A percentile compares a stretch with the other conserved stretches of the same genome.
These are phyloP conservation scores for Coleophora deauratella DNA, from an alignment of 2,888 invertebrate genomes.

Conservation along the genomic window DNA sequence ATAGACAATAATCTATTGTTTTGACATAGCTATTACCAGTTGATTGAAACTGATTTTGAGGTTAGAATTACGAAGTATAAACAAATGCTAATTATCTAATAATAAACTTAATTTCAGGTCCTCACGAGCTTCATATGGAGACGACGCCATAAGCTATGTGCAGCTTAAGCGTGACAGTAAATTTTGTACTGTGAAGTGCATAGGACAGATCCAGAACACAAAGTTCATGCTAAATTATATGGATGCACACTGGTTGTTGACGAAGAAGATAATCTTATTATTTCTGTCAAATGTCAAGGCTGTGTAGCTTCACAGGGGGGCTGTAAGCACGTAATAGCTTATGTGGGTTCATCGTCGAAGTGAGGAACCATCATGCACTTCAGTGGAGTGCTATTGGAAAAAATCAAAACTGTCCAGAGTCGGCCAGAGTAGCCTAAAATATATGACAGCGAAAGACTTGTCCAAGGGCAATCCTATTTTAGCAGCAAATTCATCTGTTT, in stretches of 20 bases:
- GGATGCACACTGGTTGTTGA: slow-evolving; percentile 18
- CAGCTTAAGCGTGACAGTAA: neutral
- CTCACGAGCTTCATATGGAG: slow-evolving; percentile 21
- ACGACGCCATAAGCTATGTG: slow-evolving; percentile 20
- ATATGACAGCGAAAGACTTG: slow-evolving; percentile 21
- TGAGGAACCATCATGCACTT: slow-evolving; percentile 28
- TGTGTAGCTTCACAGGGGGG: slow-evolving; percentile 25
- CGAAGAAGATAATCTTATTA: slow-evolving; percentile 17
- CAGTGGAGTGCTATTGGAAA: slow-evolving; percentile 25
- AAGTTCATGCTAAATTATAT: slow-evolving; percentile 23
- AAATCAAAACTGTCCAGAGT: slow-evolving; percentile 26
- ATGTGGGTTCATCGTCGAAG: slow-evolving; percentile 31
- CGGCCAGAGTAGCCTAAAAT: slow-evolving; percentile 25
- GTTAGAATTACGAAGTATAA: neutral
- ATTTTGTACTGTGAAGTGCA: slow-evolving; percentile 19
- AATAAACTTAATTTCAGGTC: slow-evolving; percentile 12
- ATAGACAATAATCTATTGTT: too few species aligned
- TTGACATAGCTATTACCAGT: neutral
- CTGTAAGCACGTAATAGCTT: slow-evolving; percentile 30
- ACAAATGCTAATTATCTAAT: neutral
- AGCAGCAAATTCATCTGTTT: slow-evolving; percentile 11
- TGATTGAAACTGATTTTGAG: neutral
- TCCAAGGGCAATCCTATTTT: slow-evolving; percentile 15
- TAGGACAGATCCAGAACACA: slow-evolving; percentile 28
- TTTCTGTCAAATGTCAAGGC: slow-evolving; percentile 18